These are phyloP conservation scores for Rhodinocichla rosea DNA, from an alignment of 2,113 vertebrate genomes.

Conservation along the genomic window DNA sequence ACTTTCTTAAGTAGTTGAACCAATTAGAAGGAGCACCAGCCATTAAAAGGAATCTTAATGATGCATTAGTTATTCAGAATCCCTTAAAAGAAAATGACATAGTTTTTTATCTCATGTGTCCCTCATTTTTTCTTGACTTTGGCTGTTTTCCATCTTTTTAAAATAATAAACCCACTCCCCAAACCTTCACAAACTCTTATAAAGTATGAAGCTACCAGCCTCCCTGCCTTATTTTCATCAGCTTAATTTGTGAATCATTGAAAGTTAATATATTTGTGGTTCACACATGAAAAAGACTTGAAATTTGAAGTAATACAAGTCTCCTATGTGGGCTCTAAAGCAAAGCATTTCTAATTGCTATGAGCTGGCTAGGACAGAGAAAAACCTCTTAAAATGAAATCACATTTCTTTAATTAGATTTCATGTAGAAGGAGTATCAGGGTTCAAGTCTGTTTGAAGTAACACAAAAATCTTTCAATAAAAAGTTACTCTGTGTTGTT, in stretches of 20 bases:
- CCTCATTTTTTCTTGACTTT: not conserved
- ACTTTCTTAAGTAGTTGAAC: constrained; percentile 28
- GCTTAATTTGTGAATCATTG: not conserved
- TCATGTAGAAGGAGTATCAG: not conserved
- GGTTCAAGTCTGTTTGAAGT: not conserved
- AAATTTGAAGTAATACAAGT: not conserved
- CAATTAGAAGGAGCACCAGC: constrained; percentile 38
- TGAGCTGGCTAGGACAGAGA: not conserved
- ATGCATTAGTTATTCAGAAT: not conserved
- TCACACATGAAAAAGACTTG: not conserved
- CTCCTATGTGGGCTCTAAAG: not conserved
- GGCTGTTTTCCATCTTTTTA: not conserved
- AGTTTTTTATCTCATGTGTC: not conserved
- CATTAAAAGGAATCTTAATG: constrained; percentile 31
- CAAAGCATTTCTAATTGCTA: not conserved
- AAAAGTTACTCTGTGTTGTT: not conserved
- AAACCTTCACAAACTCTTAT: not conserved
- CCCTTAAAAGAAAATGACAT: not conserved
- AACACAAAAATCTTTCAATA: not conserved
- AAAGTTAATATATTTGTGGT: not conserved
- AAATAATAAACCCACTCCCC: not conserved
- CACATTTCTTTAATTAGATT: not conserved
- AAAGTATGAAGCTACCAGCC: not conserved
- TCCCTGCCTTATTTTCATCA: not conserved
- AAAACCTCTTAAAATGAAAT: not conserved